Percentiles rank a stretch among this genome's conserved stretches.
Conservation (phyloP, 23 tunicate species). For the Botrylloides violaceus region DNA sequence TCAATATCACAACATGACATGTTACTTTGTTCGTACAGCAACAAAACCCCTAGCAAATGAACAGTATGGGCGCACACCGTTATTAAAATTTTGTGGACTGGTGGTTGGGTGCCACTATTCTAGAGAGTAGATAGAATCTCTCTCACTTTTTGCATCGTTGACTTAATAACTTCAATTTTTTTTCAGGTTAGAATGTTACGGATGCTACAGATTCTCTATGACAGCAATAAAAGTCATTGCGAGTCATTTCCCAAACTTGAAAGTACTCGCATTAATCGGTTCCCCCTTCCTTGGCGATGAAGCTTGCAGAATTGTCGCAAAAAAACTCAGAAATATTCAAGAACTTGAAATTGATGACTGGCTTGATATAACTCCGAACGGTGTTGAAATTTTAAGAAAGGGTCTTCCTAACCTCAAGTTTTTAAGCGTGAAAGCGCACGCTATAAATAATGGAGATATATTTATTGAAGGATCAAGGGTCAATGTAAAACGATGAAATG, state of each 20-base stretch:
- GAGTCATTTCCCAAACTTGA: slow-evolving; percentile 34
- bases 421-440: slow-evolving; percentile 40
- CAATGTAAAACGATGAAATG: too few species aligned
- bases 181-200: slow-evolving; percentile 45
- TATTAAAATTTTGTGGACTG: too few species aligned
- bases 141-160: too few species aligned
- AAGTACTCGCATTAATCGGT: slow-evolving; percentile 37
- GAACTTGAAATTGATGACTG: slow-evolving; percentile 75
- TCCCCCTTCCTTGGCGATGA: slow-evolving; percentile 46
- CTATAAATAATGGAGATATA: slow-evolving; percentile 38
- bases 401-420: slow-evolving; percentile 35
- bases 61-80: too few species aligned
- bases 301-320: slow-evolving; percentile 23
- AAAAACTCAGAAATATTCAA: slow-evolving; percentile 17
- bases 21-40: too few species aligned
- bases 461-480: slow-evolving; percentile 59
- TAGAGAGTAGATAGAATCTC: too few species aligned
- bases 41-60: too few species aligned
- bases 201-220: slow-evolving; percentile 43
- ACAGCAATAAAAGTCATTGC: slow-evolving; percentile 40
- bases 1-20: too few species aligned
- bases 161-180: too few species aligned
- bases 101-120: too few species aligned
- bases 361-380: slow-evolving; percentile 36
- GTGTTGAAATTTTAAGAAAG: slow-evolving; percentile 17